phyloP scores from a whole-genome alignment of 2,113 vertebrate species.

The Tragelaphus strepsiceros region DNA sequence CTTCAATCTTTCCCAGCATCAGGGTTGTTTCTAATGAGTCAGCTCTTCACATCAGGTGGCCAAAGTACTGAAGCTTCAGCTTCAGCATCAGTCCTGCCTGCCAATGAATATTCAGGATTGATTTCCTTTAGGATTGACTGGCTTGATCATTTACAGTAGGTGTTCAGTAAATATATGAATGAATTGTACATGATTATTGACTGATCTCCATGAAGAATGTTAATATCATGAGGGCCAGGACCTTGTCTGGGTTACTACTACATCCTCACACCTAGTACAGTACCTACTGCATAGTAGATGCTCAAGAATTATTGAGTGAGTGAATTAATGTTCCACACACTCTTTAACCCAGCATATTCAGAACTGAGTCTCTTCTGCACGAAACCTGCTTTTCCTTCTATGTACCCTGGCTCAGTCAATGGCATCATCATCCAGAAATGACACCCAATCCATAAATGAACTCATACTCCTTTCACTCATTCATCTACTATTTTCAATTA shows the following conservation, averaged over 20 bases:
- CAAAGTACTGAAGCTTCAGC: neutral
- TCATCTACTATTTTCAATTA: neutral
- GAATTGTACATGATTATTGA: neutral
- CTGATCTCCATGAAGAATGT: neutral
- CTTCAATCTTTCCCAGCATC: neutral
- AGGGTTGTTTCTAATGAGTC: neutral
- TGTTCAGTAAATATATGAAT: constrained; percentile 18
- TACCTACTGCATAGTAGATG: neutral
- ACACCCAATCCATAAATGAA: constrained; percentile 16
- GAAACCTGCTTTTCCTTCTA: constrained; percentile 4
- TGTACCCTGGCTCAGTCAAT: neutral
- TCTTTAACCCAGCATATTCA: neutral
- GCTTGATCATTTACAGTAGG: neutral
- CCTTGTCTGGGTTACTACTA: neutral
- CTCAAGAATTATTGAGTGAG: neutral
- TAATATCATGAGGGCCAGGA: neutral
- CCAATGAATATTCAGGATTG: neutral
- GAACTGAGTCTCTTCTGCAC: constrained; percentile 26
- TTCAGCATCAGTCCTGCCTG: neutral
- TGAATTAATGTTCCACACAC: neutral
- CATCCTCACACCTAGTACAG: neutral
- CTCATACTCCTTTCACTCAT: neutral
- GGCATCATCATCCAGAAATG: neutral
- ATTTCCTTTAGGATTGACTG: neutral
- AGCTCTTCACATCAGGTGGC: neutral